A percentile compares a stretch with the other conserved stretches of the same genome.
Evolutionary conservation across 2,888 invertebrate species (phyloP).

Genomic region (Octonoba sinensis): DNA sequence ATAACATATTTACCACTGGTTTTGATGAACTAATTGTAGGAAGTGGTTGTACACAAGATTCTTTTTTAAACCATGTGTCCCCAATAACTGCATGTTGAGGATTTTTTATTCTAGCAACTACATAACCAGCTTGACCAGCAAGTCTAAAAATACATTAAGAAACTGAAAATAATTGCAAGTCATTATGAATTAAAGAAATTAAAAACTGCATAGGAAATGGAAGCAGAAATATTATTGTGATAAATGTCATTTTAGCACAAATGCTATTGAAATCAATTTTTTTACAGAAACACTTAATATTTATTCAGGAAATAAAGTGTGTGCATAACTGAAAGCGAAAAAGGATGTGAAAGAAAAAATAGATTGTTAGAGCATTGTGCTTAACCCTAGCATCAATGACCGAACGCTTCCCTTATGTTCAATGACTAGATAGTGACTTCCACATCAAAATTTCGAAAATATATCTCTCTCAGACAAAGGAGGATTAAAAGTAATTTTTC

Average conservation of each 20-base stretch:
- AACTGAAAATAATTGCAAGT: not conserved
- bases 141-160: slow-evolving; percentile 69
- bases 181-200: not conserved
- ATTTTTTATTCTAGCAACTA: slow-evolving; percentile 84
- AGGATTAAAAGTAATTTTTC: too few species aligned
- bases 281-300: too few species aligned
- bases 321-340: too few species aligned
- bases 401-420: too few species aligned
- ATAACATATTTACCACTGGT: slow-evolving; percentile 78
- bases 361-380: too few species aligned
- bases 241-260: not conserved
- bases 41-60: slow-evolving; percentile 75
- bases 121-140: slow-evolving; percentile 94
- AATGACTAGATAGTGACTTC: too few species aligned
- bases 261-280: too few species aligned
- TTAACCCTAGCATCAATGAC: too few species aligned
- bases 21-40: slow-evolving; percentile 79
- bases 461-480: too few species aligned
- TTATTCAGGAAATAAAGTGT: too few species aligned
- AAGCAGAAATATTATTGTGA: not conserved
- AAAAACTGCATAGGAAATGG: not conserved
- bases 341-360: too few species aligned
- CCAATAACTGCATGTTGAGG: slow-evolving; percentile 82
- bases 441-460: too few species aligned
- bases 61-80: slow-evolving; percentile 79